Conservation (phyloP, 2,113 vertebrate genomes). For the Cercopithecus mona region DNA sequence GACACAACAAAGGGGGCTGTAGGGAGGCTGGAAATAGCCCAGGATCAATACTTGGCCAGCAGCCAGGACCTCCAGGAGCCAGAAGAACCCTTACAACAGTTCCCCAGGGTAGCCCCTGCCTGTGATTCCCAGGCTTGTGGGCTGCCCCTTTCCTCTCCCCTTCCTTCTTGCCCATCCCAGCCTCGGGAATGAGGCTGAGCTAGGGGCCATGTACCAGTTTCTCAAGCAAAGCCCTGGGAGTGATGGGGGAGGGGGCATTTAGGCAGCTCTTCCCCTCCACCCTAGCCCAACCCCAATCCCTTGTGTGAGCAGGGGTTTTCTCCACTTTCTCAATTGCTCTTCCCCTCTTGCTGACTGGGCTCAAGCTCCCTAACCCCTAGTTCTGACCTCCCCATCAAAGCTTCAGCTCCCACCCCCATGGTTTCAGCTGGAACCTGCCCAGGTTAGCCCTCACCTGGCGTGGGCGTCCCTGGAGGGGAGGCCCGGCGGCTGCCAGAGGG, state of each 20-base stretch:
- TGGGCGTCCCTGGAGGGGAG: conserved; percentile 67
- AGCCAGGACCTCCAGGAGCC: conserved; percentile 47
- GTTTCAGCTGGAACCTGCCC: conserved; percentile 25
- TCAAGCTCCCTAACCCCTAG: not conserved
- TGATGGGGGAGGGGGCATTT: conserved; percentile 21
- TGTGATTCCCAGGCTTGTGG: conserved; percentile 49
- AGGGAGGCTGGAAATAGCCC: conserved; percentile 70
- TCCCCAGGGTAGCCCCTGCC: conserved; percentile 37
- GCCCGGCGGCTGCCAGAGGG: conserved; percentile 62
- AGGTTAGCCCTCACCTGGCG: conserved; percentile 69
- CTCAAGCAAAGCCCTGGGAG: not conserved
- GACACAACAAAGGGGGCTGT: conserved; percentile 75
- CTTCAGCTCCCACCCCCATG: conserved; percentile 16
- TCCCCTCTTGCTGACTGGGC: not conserved
- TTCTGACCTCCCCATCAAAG: conserved; percentile 42
- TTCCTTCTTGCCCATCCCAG: not conserved
- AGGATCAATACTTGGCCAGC: conserved; percentile 70
- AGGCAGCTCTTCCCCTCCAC: not conserved
- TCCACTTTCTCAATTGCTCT: not conserved
- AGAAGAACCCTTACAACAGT: conserved; percentile 63
- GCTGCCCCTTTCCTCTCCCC: not conserved
- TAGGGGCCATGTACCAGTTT: not conserved
- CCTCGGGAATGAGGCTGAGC: conserved; percentile 35
- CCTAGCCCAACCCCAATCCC: not conserved
- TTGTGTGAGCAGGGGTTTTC: not conserved